Conservation (phyloP, 2,113 vertebrate genomes). For the Oenanthe oenanthe region DNA sequence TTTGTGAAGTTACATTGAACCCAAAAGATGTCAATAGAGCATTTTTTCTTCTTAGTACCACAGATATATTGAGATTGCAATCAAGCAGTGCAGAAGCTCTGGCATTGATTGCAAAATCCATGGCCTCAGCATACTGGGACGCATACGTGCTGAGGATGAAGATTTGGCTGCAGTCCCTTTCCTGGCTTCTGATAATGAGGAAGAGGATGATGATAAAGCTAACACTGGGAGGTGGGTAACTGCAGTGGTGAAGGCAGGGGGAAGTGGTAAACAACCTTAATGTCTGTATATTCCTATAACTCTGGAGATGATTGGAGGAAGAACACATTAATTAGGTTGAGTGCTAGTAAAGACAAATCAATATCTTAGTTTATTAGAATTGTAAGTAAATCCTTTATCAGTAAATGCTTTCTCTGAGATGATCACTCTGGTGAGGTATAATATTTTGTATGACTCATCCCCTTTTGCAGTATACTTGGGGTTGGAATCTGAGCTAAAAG, state of each 20-base stretch:
- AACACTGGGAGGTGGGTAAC: slow-evolving; percentile 86
- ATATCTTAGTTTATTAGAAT: not conserved
- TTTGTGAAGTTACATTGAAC: not conserved
- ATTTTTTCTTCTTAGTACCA: slow-evolving; percentile 83
- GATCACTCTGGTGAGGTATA: not conserved
- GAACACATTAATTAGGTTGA: not conserved
- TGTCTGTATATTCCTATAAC: not conserved
- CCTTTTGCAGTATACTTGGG: not conserved
- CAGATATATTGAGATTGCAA: slow-evolving; percentile 93
- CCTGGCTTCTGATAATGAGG: slow-evolving; percentile 96
- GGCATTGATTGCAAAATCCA: slow-evolving; percentile 99
- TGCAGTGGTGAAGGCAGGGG: accelerated
- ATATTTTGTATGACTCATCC: not conserved
- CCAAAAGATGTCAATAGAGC: not conserved
- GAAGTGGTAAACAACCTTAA: not conserved
- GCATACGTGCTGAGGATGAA: slow-evolving; percentile 93
- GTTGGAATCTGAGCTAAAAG: not conserved
- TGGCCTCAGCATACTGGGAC: slow-evolving; percentile 88
- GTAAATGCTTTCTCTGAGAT: not conserved
- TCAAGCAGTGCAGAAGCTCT: slow-evolving; percentile 97
- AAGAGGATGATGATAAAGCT: slow-evolving; percentile 96
- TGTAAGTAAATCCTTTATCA: not conserved
- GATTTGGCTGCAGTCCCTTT: slow-evolving; percentile 95
- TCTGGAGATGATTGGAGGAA: not conserved
- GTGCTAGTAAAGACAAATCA: not conserved